Evolutionary conservation across 2,888 invertebrate genomes (phyloP).

Genomic region (Hedychridium roseum): DNA sequence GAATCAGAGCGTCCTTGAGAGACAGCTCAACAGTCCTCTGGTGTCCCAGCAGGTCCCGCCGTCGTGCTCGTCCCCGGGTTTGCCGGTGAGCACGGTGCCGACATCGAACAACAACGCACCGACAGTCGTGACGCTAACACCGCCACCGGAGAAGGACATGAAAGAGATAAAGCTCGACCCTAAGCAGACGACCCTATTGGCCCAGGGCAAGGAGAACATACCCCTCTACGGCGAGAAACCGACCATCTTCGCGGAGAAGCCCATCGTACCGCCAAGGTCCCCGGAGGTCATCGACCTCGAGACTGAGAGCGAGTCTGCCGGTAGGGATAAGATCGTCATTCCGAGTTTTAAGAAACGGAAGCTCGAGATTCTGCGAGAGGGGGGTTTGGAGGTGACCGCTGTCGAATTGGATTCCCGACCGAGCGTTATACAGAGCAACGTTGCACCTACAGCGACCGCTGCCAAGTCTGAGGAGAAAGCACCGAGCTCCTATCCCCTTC

Average conservation of each 20-base stretch:
- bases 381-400: constrained; percentile 79
- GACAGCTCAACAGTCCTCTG: constrained; percentile 54
- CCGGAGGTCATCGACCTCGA: constrained; percentile 75
- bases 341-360: constrained; percentile 73
- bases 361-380: constrained; percentile 77
- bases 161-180: constrained; percentile 57
- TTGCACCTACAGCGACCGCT: constrained; percentile 56
- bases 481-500: constrained; percentile 39
- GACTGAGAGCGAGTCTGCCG: constrained; percentile 56
- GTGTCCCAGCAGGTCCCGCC: constrained; percentile 46
- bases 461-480: constrained; percentile 57
- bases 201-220: constrained; percentile 69
- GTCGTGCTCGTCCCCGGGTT: constrained; percentile 47
- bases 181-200: constrained; percentile 59
- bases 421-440: constrained; percentile 66
- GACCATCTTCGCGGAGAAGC: constrained; percentile 54
- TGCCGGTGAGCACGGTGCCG: constrained; percentile 49
- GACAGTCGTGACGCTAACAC: constrained; percentile 63
- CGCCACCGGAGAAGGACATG: constrained; percentile 62
- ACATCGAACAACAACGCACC: constrained; percentile 59
- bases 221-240: constrained; percentile 62
- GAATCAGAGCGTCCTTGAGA: constrained; percentile 53
- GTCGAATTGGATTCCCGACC: constrained; percentile 64
- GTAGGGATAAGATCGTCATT: constrained; percentile 58
- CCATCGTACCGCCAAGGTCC: constrained; percentile 69